These are phyloP conservation scores for Busseola fusca DNA, from an alignment of 2,888 invertebrate genomes.

Conservation along the genomic window DNA sequence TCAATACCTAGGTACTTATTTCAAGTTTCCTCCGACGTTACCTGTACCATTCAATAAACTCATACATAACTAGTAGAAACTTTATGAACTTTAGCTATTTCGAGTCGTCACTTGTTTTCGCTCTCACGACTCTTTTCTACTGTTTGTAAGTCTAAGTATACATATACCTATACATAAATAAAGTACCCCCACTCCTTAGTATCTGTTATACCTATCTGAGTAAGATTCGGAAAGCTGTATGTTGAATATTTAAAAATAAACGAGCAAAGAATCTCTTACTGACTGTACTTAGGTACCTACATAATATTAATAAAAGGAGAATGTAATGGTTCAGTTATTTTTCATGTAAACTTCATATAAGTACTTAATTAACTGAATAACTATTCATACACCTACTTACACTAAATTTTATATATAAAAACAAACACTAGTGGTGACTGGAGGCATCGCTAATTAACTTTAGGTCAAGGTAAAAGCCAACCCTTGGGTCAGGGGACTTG, in stretches of 20 bases:
- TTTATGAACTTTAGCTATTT: slow-evolving; percentile 9
- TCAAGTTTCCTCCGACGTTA: not conserved
- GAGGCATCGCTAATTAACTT: not conserved
- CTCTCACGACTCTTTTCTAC: slow-evolving; percentile 13
- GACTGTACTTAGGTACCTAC: not conserved
- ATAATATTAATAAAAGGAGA: not conserved
- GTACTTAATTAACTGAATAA: not conserved
- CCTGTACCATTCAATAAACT: not conserved
- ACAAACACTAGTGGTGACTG: not conserved
- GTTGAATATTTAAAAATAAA: slow-evolving; percentile 5
- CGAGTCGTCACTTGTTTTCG: slow-evolving; percentile 6
- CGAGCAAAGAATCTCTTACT: not conserved
- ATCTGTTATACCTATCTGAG: not conserved
- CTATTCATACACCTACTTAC: not conserved
- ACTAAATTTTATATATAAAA: not conserved
- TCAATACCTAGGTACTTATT: not conserved
- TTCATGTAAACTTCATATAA: not conserved
- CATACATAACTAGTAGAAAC: not conserved
- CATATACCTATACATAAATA: not conserved
- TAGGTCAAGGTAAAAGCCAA: not conserved
- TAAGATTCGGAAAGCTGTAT: not conserved
- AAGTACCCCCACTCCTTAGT: not conserved
- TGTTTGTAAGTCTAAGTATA: not conserved
- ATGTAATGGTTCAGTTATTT: not conserved
- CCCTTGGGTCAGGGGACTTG: not conserved